Conservation (phyloP, 2,888 invertebrate genomes). For the Oscheius onirici region DNA sequence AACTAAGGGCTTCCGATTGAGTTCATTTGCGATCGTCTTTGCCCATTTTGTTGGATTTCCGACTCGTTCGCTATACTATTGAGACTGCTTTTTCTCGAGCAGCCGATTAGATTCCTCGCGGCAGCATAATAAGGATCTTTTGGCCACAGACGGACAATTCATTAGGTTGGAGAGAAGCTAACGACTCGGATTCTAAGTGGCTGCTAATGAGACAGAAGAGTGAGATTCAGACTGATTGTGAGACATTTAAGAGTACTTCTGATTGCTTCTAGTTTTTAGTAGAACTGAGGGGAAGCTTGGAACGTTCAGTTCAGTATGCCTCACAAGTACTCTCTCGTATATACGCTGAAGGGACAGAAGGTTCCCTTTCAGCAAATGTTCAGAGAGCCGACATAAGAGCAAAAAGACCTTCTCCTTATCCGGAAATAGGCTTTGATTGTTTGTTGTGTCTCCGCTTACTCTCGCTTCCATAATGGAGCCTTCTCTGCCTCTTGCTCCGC, state of each 20-base stretch:
- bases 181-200: constrained; percentile 20
- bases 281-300: too few relatives aligned
- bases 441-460: constrained; percentile 7
- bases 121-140: constrained; percentile 19
- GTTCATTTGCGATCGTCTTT: constrained; percentile 24
- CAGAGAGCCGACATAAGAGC: background rate
- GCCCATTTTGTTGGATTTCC: background rate
- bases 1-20: constrained; percentile 16
- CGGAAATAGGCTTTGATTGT: constrained; percentile 8
- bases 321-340: too few relatives aligned
- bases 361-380: background rate
- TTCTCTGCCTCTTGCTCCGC: constrained; percentile 15
- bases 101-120: constrained; percentile 14
- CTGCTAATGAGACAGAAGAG: constrained; percentile 7
- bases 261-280: too few relatives aligned
- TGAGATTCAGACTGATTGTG: too few relatives aligned
- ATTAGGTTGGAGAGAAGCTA: constrained; percentile 10
- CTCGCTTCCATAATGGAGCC: constrained; percentile 10
- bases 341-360: too few relatives aligned
- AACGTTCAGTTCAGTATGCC: too few relatives aligned
- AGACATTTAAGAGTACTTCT: too few relatives aligned
- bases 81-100: constrained; percentile 1
- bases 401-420: background rate
- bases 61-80: background rate
- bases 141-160: constrained; percentile 22